Conservation (phyloP, 2,888 invertebrate species). For the Calameuta idolon region DNA sequence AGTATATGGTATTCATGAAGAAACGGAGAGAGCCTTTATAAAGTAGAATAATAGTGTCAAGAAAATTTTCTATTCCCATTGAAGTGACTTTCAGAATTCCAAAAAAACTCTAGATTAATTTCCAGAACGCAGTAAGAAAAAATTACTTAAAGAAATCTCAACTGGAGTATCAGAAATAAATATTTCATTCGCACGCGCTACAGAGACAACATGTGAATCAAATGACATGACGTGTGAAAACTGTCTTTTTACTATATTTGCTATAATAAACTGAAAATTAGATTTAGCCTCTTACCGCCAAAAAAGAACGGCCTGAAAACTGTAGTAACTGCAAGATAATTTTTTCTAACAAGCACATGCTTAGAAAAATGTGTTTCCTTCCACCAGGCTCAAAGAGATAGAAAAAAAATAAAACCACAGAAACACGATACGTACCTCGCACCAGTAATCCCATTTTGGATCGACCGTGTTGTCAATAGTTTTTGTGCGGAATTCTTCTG, state of each 20-base stretch:
- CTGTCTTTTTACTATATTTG: neutral
- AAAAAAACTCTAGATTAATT: neutral
- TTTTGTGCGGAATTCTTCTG: conserved; percentile 93
- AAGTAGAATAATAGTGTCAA: neutral
- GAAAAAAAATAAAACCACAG: neutral
- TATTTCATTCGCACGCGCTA: neutral
- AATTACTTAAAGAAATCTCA: conserved; percentile 1
- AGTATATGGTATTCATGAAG: neutral
- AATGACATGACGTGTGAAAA: neutral
- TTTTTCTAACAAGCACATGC: neutral
- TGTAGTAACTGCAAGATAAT: neutral
- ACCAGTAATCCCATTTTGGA: conserved; percentile 98
- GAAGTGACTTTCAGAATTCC: neutral
- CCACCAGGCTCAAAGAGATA: neutral
- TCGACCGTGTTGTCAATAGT: conserved; percentile 94
- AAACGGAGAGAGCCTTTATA: neutral
- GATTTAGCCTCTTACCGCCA: neutral
- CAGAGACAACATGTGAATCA: neutral
- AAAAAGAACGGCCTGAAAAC: neutral
- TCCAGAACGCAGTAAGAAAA: conserved; percentile 11
- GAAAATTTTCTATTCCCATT: neutral
- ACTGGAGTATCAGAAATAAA: conserved; percentile 22
- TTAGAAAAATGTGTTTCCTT: neutral
- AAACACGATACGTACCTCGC: conserved; percentile 81
- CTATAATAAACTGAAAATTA: neutral